Conservation (phyloP, 2,888 invertebrate species). For the Lucinisca nassula region DNA sequence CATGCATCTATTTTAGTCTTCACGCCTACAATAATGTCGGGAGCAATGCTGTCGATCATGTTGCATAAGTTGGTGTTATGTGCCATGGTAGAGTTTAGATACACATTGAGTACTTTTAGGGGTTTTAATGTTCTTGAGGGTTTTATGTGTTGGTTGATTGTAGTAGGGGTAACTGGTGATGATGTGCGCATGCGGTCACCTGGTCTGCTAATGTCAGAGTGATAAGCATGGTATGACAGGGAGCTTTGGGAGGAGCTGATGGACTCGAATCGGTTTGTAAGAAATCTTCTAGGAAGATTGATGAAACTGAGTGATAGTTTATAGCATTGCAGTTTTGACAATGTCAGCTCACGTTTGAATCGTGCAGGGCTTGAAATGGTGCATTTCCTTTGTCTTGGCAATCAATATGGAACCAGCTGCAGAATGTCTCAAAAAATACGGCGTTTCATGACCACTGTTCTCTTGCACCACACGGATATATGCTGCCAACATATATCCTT, state of each 20-base stretch:
- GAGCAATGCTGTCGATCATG: neutral
- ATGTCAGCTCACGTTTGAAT: neutral
- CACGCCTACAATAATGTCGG: too few species aligned
- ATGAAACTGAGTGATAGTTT: neutral
- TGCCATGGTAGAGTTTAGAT: neutral
- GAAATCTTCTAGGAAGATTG: too few species aligned
- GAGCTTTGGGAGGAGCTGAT: neutral
- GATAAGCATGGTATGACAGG: too few species aligned
- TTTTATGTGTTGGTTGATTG: neutral
- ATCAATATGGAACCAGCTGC: slow-evolving; percentile 7
- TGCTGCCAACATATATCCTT: too few species aligned
- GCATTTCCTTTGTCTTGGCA: neutral
- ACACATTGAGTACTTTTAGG: neutral
- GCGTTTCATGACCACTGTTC: neutral
- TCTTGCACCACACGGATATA: neutral
- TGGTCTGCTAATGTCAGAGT: neutral
- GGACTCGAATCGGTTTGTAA: too few species aligned
- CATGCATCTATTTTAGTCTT: too few species aligned
- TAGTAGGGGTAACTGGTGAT: neutral
- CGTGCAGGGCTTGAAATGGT: neutral
- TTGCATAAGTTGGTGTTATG: neutral
- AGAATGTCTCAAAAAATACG: neutral
- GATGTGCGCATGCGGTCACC: neutral
- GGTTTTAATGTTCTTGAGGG: neutral
- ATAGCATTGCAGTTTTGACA: neutral